Evolutionary conservation across 2,888 invertebrate species (phyloP).

Genomic region (Brachycybe producta): DNA sequence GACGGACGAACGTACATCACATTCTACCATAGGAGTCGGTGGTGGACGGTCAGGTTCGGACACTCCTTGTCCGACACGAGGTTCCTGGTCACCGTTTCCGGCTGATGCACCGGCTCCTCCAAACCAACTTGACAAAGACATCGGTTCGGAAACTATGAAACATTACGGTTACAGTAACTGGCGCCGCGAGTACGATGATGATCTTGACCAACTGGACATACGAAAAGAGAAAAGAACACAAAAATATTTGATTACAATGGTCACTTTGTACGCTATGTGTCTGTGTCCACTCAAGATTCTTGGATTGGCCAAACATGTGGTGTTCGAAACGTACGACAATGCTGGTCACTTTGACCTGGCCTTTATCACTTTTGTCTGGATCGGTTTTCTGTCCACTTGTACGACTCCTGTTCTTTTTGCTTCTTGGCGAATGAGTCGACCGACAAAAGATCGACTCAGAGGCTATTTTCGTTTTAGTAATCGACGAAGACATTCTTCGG

Average conservation of each 20-base stretch:
- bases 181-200: slow-evolving; percentile 7
- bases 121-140: too few relatives aligned
- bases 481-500: not conserved
- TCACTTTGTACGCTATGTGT: slow-evolving; percentile 50
- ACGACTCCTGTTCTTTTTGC: slow-evolving; percentile 51
- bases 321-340: slow-evolving; percentile 55
- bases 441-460: slow-evolving; percentile 41
- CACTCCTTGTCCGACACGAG: slow-evolving; percentile 11
- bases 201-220: slow-evolving; percentile 30
- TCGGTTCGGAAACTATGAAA: not conserved
- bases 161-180: not conserved
- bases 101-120: not conserved
- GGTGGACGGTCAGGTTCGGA: slow-evolving; percentile 37
- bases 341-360: slow-evolving; percentile 52
- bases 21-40: slow-evolving; percentile 37
- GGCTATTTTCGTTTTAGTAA: slow-evolving; percentile 24
- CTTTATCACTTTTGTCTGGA: slow-evolving; percentile 53
- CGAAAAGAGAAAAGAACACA: slow-evolving; percentile 51
- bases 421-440: slow-evolving; percentile 44
- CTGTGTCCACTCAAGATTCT: slow-evolving; percentile 51
- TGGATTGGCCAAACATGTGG: slow-evolving; percentile 47
- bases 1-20: slow-evolving; percentile 42
- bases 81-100: not conserved
- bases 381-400: slow-evolving; percentile 53
- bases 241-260: slow-evolving; percentile 51